Evolutionary conservation across 2,888 invertebrate genomes (phyloP), one percentile per base, ranked within the genome.

Genomic region (Strigamia crassipes): DNA sequence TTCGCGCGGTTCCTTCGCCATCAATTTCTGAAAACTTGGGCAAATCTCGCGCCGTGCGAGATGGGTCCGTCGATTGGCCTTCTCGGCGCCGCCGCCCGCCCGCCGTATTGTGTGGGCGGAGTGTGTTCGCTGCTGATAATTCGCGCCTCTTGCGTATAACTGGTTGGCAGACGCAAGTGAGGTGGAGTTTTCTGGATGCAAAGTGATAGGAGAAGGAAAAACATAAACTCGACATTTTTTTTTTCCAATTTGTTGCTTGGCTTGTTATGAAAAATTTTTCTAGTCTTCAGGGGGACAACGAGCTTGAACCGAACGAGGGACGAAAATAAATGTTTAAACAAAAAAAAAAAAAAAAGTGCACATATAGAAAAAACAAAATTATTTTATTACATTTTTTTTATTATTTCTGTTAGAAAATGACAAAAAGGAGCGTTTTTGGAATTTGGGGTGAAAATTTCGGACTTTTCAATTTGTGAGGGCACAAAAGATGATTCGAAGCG

Each of bases 51-150:
- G 77, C 77, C 79, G 23, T n/a, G n/a, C 79, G 23, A 79, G 79
- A 79, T 79, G 79, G 42, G 42, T 23, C 38, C 38, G 31, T 38
- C 79, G 79, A 79, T 79, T 79, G 79, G 79, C 41, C 23, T 38
- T 77, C 79, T 41, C 79, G 79, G 79, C 79, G 79, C 42, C 34
- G 38, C 79, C 79, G 23, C 38, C 42, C 79, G 38, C 79, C 23
- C 42, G 23, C 38, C 23, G 38, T 42, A 79, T 79, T 79, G 79
- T 79, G 79, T 41, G 34, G 38, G 79, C 34, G 79, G 34, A 41
- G 79, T 41, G 79, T 79, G 79, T 41, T 34, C 79, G 41, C 15
- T 15, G 79, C 79, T 79, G 79, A 79, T 79, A 79, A 79, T 79
- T 79, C 41, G 38, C 42, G 79, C 79, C 79, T 38, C 42, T 23